Conservation (phyloP, 23 tunicate genomes). For the Halocynthia roretzi region DNA sequence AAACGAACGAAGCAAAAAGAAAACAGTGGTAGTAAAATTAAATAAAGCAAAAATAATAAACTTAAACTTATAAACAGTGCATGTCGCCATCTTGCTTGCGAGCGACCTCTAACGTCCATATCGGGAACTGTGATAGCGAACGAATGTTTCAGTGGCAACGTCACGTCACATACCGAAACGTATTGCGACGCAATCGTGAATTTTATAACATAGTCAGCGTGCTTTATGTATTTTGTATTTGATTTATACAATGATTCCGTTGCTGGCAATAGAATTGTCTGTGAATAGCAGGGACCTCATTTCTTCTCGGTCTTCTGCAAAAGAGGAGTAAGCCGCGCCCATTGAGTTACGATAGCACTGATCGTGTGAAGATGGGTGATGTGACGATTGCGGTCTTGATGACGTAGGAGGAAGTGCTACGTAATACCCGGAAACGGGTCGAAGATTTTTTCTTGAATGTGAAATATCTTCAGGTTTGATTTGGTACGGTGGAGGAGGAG, state of each 20-base stretch:
- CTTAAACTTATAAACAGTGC: not conserved
- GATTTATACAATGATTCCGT: too few species aligned
- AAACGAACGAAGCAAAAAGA: conserved; percentile 7
- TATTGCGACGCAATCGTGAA: too few species aligned
- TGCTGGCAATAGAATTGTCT: not conserved
- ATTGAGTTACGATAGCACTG: conserved; percentile 2
- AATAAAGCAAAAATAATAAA: conserved; percentile 1
- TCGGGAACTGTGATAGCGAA: too few species aligned
- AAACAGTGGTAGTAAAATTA: conserved; percentile 17
- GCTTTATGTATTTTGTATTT: too few species aligned
- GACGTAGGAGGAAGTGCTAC: conserved; percentile 20
- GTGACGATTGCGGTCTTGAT: not conserved
- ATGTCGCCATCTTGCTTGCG: not conserved
- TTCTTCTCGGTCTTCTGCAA: conserved; percentile 1
- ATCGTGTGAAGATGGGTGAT: not conserved
- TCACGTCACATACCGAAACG: too few species aligned
- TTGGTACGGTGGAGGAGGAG: conserved; percentile 27
- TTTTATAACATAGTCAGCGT: too few species aligned
- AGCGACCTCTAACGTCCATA: not conserved
- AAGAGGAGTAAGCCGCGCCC: not conserved
- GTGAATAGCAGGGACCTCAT: not conserved
- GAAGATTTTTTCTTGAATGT: not conserved
- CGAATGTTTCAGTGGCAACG: too few species aligned
- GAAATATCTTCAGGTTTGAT: conserved; percentile 4
- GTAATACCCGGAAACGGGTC: not conserved